phyloP scores from a whole-genome alignment of 2,888 invertebrate species.

The Eilema sororculum region DNA sequence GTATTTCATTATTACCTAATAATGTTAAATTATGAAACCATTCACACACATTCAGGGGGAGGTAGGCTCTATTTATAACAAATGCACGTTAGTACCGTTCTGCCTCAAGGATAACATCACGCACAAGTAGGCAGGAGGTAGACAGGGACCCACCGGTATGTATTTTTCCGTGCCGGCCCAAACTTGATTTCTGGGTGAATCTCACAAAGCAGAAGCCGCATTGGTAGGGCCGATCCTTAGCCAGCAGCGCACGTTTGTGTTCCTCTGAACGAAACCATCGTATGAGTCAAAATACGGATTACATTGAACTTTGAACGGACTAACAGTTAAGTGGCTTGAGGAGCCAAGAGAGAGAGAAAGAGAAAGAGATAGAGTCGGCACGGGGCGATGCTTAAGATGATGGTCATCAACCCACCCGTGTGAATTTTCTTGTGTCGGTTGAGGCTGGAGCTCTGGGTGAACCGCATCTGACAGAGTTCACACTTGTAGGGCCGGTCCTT shows the following conservation, averaged over 20 bases:
- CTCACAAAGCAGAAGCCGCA: constrained; percentile 89
- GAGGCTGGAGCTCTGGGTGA: constrained; percentile 91
- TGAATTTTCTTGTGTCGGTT: constrained; percentile 91
- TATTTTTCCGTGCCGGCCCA: constrained; percentile 90
- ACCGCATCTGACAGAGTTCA: constrained; percentile 90
- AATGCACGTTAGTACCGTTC: constrained; percentile 71
- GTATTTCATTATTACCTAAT: constrained; percentile 69
- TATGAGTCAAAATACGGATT: constrained; percentile 66
- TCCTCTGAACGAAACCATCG: constrained; percentile 82
- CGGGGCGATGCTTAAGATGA: constrained; percentile 64
- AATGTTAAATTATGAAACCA: constrained; percentile 66
- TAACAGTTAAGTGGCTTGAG: constrained; percentile 52
- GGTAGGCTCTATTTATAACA: constrained; percentile 70
- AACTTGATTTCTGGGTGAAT: constrained; percentile 90
- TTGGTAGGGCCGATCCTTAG: constrained; percentile 87
- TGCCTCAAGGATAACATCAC: constrained; percentile 78
- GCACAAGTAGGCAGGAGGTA: constrained; percentile 71
- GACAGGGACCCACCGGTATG: constrained; percentile 86
- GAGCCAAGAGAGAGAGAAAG: constrained; percentile 51
- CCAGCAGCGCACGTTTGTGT: constrained; percentile 81
- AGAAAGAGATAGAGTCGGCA: constrained; percentile 57
- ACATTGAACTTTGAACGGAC: constrained; percentile 50
- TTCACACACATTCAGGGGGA: constrained; percentile 85
- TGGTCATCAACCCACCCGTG: constrained; percentile 84
- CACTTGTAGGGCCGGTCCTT: constrained; percentile 89